Evolutionary conservation across 2,888 invertebrate genomes (phyloP).

Genomic region (Temnothorax ravouxi): DNA sequence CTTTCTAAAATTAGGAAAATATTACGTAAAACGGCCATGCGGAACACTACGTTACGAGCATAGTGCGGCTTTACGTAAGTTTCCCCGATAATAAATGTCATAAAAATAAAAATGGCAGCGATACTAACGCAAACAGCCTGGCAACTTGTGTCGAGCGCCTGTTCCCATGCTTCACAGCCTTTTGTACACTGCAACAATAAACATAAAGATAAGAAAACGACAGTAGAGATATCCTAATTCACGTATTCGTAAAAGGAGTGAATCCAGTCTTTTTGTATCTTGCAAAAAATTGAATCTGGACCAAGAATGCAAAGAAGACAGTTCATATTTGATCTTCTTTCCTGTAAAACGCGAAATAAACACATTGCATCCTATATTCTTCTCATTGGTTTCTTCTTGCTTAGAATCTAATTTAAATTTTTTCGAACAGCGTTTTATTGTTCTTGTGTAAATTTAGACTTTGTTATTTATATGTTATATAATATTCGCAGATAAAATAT

Average conservation of each 20-base stretch:
- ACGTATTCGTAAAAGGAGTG: not conserved
- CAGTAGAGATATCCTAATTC: slow-evolving; percentile 8
- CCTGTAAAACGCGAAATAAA: not conserved
- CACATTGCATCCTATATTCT: not conserved
- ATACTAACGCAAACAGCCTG: slow-evolving; percentile 94
- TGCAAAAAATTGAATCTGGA: not conserved
- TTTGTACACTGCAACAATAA: slow-evolving; percentile 91
- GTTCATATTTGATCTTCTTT: not conserved
- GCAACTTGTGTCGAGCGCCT: slow-evolving; percentile 92
- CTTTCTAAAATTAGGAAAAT: slow-evolving; percentile 12
- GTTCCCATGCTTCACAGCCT: slow-evolving; percentile 93
- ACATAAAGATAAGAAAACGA: slow-evolving; percentile 40
- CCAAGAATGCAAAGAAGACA: not conserved
- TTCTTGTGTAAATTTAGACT: not conserved
- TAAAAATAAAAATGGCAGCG: slow-evolving; percentile 44
- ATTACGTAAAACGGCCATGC: slow-evolving; percentile 2
- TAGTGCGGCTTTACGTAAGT: slow-evolving; percentile 20
- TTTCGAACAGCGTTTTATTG: not conserved
- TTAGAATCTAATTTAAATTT: not conserved
- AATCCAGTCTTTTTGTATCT: not conserved
- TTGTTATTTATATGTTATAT: not conserved
- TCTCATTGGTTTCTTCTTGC: not conserved
- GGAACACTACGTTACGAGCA: slow-evolving; percentile 1
- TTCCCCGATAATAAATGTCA: slow-evolving; percentile 49
- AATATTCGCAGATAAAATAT: not conserved